Evolutionary conservation across 2,797 vertebrate species (phyloP).

Genomic region (Chiloscyllium punctatum): DNA sequence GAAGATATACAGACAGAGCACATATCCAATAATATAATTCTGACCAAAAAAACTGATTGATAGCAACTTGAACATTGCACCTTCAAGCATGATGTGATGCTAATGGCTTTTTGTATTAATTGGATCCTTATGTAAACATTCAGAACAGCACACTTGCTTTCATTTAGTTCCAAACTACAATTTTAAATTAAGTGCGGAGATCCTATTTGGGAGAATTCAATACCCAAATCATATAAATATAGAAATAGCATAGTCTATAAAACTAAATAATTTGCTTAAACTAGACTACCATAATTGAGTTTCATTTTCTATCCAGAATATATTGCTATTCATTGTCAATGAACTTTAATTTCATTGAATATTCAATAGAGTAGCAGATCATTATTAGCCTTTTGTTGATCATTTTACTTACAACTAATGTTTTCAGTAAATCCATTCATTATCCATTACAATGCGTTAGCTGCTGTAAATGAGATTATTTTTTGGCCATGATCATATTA

Average conservation of each 20-base stretch:
- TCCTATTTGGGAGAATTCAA: not conserved
- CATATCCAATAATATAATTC: not conserved
- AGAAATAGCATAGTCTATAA: not conserved
- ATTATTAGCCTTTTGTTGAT: not conserved
- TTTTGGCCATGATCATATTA: too few relatives aligned
- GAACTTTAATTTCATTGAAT: not conserved
- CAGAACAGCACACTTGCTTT: not conserved
- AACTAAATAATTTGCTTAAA: not conserved
- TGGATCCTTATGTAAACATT: not conserved
- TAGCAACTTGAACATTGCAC: not conserved
- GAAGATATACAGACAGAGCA: not conserved
- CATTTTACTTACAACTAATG: not conserved
- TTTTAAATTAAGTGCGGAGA: not conserved
- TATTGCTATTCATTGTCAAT: not conserved
- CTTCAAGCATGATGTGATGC: not conserved
- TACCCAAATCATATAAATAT: not conserved
- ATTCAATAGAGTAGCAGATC: not conserved
- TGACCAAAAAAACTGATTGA: not conserved
- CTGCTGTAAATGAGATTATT: too few relatives aligned
- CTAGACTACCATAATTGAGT: not conserved
- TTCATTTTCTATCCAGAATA: not conserved
- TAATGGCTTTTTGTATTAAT: not conserved
- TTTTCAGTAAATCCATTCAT: not conserved
- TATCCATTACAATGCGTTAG: too few relatives aligned
- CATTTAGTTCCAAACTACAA: not conserved